phyloP scores from a whole-genome alignment of 1,140 invertebrate genomes.

The Conus betulinus region DNA sequence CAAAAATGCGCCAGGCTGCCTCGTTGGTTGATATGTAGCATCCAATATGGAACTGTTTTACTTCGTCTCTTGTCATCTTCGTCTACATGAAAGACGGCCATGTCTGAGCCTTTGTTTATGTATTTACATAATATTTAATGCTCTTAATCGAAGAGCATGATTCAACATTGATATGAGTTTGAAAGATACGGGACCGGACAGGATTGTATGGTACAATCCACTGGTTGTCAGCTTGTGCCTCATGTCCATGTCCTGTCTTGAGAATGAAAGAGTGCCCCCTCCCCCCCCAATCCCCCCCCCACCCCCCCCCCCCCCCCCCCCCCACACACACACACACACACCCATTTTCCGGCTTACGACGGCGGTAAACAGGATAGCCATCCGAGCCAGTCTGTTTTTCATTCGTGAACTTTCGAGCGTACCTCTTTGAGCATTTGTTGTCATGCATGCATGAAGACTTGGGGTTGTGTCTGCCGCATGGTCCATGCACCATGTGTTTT shows the following conservation, averaged over 20 bases:
- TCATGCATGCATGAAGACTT: not conserved
- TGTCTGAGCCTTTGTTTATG: conserved; percentile 41
- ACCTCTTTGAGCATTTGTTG: not conserved
- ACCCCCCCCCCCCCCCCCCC: too few species aligned
- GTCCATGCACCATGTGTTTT: not conserved
- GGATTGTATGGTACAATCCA: conserved; percentile 56
- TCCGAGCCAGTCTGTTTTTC: conserved; percentile 60
- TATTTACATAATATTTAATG: conserved; percentile 55
- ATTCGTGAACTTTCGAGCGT: not conserved
- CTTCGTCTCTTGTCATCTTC: conserved; percentile 39
- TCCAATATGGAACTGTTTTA: conserved; percentile 37
- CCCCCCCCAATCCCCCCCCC: too few species aligned
- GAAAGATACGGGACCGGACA: conserved; percentile 35
- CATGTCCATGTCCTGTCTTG: not conserved
- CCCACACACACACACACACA: too few species aligned
- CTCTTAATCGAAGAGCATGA: conserved; percentile 47
- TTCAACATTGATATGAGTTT: conserved; percentile 53
- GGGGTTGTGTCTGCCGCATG: not conserved
- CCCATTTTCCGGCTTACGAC: conserved; percentile 41
- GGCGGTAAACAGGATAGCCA: conserved; percentile 72
- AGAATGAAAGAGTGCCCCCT: conserved; percentile 24
- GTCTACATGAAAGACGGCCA: conserved; percentile 40
- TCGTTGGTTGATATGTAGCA: conserved; percentile 64
- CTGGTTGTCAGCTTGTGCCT: conserved; percentile 40
- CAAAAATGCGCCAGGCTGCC: conserved; percentile 62